Percentiles rank a stretch among this genome's conserved stretches.
Conservation (phyloP, 2,797 vertebrate genomes). For the Leptodactylus fallax region DNA sequence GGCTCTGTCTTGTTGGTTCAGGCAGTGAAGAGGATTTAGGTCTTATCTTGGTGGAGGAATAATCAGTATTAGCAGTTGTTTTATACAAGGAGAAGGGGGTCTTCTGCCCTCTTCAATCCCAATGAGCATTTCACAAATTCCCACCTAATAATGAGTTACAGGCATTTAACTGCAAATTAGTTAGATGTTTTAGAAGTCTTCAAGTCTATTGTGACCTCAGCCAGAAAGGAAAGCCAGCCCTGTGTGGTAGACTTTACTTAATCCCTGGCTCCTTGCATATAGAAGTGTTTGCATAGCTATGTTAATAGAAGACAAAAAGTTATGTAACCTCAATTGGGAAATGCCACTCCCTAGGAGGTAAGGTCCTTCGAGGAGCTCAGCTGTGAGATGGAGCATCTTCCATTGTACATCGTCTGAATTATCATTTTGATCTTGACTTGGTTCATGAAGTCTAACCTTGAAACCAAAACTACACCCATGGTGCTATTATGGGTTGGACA, state of each 20-base stretch:
- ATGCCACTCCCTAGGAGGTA: not conserved
- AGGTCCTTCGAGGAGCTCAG: not conserved
- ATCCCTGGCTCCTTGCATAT: constrained; percentile 31
- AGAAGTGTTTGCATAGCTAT: constrained; percentile 49
- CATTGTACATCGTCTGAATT: not conserved
- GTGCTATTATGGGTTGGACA: not conserved
- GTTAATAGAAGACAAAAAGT: constrained; percentile 35
- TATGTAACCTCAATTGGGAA: constrained; percentile 42
- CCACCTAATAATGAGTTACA: constrained; percentile 31
- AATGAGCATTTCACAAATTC: constrained; percentile 48
- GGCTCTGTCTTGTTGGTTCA: constrained; percentile 42
- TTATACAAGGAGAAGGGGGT: not conserved
- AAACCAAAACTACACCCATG: not conserved
- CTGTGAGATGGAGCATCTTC: not conserved
- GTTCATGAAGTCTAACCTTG: not conserved
- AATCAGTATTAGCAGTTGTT: constrained; percentile 43
- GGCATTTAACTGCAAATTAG: constrained; percentile 53
- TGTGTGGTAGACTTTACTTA: not conserved
- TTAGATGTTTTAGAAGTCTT: not conserved
- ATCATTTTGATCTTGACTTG: not conserved
- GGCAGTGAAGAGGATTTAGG: constrained; percentile 33
- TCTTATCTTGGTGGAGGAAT: constrained; percentile 37
- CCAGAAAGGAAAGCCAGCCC: constrained; percentile 15
- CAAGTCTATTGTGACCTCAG: constrained; percentile 21
- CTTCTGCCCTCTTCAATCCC: constrained; percentile 29